Base-by-base conservation (phyloP, 2,888 invertebrate species). In the Nymphalis polychloros region DNA sequence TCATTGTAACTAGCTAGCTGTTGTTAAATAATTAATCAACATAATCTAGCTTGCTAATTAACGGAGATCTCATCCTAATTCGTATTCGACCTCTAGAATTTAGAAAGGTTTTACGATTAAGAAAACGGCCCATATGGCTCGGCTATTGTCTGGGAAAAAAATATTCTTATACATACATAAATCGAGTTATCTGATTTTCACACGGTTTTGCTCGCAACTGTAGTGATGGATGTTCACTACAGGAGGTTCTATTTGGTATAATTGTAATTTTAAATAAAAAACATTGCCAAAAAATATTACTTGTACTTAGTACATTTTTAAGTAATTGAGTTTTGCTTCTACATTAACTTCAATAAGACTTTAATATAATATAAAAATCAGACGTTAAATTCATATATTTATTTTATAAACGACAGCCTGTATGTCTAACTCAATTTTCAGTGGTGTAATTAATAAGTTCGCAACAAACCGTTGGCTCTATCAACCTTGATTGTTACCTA, bases 131-230 rank as follows among this genome's bases (percentile, higher is more conserved):
- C 80, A 80, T 82, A 82, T 81, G 79, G 79, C 64, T 69, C 69
- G 69, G 65, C 80, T 67, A 81, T 81, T 81, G 81, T 82, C 75
- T 79, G 70, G 74, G 85, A 85, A 90, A 87, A n/a, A 90, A 89
- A 91, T 89, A 89, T 88, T 82, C 88, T 85, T 88, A 86, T 89
- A 88, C 88, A 84, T 85, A 87, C 87, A 88, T 89, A 90, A 81
- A 84, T 82, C 57, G 77, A 81, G 83, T 83, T 92, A 92, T 92
- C 92, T 81, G 92, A 92, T 92, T 90, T 92, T 92, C 92, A 85
- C 92, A 92, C 92, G 92, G 84, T 81, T 77, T n/a, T 72, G 76
- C 76, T 76, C 78, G 78, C 87, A 89, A 90, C 90, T 84, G 88
- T 89, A 80, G 77, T 73, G 70, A 78, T n/a, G n/a, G n/a, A n/a